These are phyloP conservation scores for Alauda arvensis DNA, from an alignment of 2,797 vertebrate genomes.

Conservation along the genomic window DNA sequence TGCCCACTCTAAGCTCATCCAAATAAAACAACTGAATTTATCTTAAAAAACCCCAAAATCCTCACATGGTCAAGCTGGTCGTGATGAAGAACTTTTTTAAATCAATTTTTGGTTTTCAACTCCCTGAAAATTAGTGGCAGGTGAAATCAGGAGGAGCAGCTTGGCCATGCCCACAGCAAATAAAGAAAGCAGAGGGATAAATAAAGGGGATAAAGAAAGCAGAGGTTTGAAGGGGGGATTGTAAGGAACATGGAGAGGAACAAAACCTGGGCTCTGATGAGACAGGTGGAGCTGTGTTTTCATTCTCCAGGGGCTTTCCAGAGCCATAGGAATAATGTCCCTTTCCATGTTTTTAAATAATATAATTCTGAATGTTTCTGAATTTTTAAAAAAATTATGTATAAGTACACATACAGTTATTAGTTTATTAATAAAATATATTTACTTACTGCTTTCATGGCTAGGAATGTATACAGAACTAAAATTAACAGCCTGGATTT, in stretches of 20 bases:
- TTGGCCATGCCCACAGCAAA: not conserved
- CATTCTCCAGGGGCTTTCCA: not conserved
- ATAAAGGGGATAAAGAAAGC: not conserved
- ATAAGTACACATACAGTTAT: not conserved
- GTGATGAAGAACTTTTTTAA: not conserved
- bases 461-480: not conserved
- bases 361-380: no score
- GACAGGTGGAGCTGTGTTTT: not conserved
- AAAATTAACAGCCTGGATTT: not conserved
- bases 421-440: not conserved
- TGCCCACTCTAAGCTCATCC: not conserved
- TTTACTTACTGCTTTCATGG: not conserved
- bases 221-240: not conserved
- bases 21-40: not conserved
- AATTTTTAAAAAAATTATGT: fast-evolving
- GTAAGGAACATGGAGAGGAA: not conserved
- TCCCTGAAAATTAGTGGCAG: not conserved
- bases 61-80: not conserved
- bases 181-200: no score
- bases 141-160: not conserved
- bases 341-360: not conserved
- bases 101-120: not conserved
- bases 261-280: not conserved
- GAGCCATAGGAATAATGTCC: not conserved
- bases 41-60: not conserved